Conservation (phyloP, 2,113 vertebrate species). For the Passer domesticus region DNA sequence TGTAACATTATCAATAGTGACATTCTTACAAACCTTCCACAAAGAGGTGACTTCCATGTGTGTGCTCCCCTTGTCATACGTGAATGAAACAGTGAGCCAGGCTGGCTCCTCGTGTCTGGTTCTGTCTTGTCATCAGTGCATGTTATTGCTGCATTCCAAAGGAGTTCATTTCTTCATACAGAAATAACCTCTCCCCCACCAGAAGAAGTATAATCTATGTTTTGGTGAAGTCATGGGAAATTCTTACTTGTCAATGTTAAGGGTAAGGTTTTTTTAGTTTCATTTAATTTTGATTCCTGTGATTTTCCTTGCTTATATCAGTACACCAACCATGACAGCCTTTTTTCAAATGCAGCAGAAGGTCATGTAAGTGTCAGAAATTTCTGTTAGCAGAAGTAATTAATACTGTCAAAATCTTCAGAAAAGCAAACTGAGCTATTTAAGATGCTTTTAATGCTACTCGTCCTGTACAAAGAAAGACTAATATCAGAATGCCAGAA, state of each 20-base stretch:
- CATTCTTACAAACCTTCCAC: fast-evolving
- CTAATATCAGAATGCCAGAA: background rate
- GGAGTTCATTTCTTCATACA: background rate
- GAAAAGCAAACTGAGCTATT: background rate
- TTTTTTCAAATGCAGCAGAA: background rate
- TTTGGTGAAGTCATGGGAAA: background rate
- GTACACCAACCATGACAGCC: background rate
- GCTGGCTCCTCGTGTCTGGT: background rate
- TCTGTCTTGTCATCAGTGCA: background rate
- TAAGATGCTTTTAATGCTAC: background rate
- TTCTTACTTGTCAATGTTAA: background rate
- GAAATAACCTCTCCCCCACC: background rate
- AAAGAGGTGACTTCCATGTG: background rate
- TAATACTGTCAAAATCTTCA: conserved; percentile 10
- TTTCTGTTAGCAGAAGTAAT: conserved; percentile 3
- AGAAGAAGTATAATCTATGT: background rate
- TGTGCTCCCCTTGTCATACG: background rate
- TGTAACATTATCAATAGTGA: background rate
- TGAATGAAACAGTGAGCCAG: background rate
- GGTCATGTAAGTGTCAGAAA: background rate
- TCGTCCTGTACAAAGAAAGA: background rate
- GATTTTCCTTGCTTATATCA: background rate
- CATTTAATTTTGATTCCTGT: background rate
- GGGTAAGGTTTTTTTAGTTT: background rate
- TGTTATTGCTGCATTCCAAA: background rate